Base-by-base conservation (phyloP, 1,140 invertebrate species). In the Diorhabda elongata region DNA sequence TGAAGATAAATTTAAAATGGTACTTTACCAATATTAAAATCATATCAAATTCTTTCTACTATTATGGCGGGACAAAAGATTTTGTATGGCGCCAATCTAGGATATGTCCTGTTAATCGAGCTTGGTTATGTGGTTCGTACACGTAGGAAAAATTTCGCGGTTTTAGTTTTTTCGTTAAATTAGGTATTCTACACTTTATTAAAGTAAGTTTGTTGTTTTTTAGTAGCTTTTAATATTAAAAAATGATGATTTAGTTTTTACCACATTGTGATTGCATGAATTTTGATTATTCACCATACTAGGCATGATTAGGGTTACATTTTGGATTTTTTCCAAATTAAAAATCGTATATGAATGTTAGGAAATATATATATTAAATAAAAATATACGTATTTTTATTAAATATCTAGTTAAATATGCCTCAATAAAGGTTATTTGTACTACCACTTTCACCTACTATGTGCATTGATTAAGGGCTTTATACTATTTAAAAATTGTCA, bases 111-210 rank as follows among this genome's bases (percentile, higher is more conserved):
- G 65, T 11, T 60, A n/a, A 42, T 67, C 47, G 42, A 45, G 43
- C 58, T 67, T 67, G 65, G 65, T 67, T 67, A 67, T 59, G 65
- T 67, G 58, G 52, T 60, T 58, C 52, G 57, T 60, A 67, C 65
- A 67, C 65, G 65, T 67, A 67, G 65, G 43, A 52, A 67, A 67
- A 60, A 67, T 56, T 56, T 52, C 58, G n/a, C 52, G 42, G 65
- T n/a, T 44, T 67, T 59, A 59, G 44, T 63, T 63, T 45, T 52
- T 45, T 9, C 45, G 2, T 43, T 11, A 45, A 63, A 26, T 9
- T 44, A 44, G 45, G n/a, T 41, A 9, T 63, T 45, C 3, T 26
- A 42, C 8, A 63, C 44, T 44, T 44, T 63, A 44, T 63, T 63
- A 5, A 63, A 47, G 61, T 47, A 41, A 63, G 43, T 63, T 6